Evolutionary conservation across 2,113 vertebrate genomes (phyloP), one percentile per base, ranked within the genome.

Genomic region (Phalacrocorax carbo): DNA sequence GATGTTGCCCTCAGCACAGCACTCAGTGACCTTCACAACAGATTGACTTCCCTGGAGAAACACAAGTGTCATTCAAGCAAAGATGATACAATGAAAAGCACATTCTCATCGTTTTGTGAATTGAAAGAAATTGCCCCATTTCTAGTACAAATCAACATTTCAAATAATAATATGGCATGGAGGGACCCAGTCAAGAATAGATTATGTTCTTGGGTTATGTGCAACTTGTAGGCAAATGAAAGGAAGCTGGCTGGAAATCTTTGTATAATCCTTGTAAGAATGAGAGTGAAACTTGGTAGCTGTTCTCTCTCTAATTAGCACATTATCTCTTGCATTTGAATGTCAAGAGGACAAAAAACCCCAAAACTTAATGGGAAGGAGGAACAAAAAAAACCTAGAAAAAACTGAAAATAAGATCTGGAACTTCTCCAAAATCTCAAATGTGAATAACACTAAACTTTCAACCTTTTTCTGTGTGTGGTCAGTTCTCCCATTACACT

Each of bases 21-120:
- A 65, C 42, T 82, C 51, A 15, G 18, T 78, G 68, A 70, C 62
- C 81, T 97, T 94, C 95, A 69, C 65, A 93, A 86, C 84, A 96
- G 92, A 91, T 80, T 75, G 87, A 38, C 89, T 76, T 76, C 81
- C 58, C 54, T 66, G 57, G 72, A 92, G 82, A 94, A 92, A 88
- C 23, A 17, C 10, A 79, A 86, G 65, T 71, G 51, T 42, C 78
- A 46, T 84, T 94, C 93, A 93, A 92, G 82, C 57, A 64, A 68
- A 94, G 72, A 85, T 65, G 81, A 84, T 75, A 66, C 34, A 73
- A 49, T n/a, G 22, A 36, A 57, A 88, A 87, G 32, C 44, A 88
- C 14, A 48, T 86, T 91, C 34, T 83, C 52, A 8, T 46, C 36
- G 42, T 64, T 94, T 78, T 76, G 15, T 79, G 81, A 88, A 82